Evolutionary conservation across 1,140 invertebrate genomes (phyloP), one percentile per base, ranked within the genome.

Genomic region (Pinna nobilis): DNA sequence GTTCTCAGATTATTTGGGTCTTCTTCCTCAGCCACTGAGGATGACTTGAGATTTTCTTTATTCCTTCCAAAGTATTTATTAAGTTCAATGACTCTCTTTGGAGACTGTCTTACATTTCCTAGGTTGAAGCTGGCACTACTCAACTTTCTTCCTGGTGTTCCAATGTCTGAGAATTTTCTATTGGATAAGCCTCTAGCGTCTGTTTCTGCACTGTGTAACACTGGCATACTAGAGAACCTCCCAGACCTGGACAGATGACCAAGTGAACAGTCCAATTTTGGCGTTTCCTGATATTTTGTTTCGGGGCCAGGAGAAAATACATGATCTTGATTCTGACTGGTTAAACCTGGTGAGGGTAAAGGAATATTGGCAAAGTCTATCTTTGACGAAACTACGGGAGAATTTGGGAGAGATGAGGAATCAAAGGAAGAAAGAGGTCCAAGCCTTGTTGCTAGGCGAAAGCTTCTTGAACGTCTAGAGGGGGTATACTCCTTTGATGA

Each of bases 401-500:
- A 20, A 9, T 28, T 35, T 0, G 39, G 59, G 20, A 61, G 28
- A 7, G 59, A 61, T 5, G 59, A 41, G 13, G 59, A 23, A 15
- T 32, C 33, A 33, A n/a, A 33, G 53, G 15, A 33, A 25, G 53
- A 30, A 9, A 83, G 32, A 20, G 80, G 82, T 32, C 79, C 55
- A 13, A 77, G 20, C 41, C 77, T 59, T 23, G 77, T 73, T 13
- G 82, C 82, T 18, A 63, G 41, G 23, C 72, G 64, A 53, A 84
- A 84, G 69, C 82, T 84, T 35, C 63, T 39, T n/a, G 78, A 70
- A 51, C 82, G 49, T 7, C 61, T 70, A 7, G 64, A 49, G 9
- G 49, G 32, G 13, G n/a, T 50, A 18, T 32, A 33, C 37, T 18
- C 35, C 28, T 50, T 39, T 60, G 67, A 35, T 9, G 30, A 39